These are phyloP conservation scores for Sprattus sprattus DNA, from an alignment of 2,113 vertebrate species.

Conservation along the genomic window DNA sequence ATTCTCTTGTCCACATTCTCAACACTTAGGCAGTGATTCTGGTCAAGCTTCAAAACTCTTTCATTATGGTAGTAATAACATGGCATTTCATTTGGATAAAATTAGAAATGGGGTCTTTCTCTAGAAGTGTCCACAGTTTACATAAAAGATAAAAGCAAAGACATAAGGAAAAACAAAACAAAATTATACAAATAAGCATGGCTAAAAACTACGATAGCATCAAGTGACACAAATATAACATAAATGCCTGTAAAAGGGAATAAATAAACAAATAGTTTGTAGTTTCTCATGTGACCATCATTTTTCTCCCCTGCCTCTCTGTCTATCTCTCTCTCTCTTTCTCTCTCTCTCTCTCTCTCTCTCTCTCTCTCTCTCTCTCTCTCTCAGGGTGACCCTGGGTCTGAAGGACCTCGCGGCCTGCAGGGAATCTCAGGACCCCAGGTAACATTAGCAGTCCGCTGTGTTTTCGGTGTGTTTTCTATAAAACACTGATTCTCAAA, in stretches of 20 bases:
- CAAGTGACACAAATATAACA: background rate
- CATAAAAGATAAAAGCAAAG: background rate
- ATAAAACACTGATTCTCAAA: background rate
- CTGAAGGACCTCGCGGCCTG: constrained; percentile 76
- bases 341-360: constrained; percentile 16
- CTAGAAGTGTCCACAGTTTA: too few relatives aligned
- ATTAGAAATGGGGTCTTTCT: background rate
- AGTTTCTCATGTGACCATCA: background rate
- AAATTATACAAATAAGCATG: background rate
- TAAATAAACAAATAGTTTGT: background rate
- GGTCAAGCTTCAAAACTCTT: background rate
- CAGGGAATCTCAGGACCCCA: constrained; percentile 83
- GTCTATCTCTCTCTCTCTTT: background rate
- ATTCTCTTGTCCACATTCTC: background rate
- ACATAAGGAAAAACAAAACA: background rate
- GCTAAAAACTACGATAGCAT: background rate
- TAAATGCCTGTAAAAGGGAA: too few relatives aligned
- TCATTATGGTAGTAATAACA: background rate
- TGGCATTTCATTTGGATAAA: background rate
- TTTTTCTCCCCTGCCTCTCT: background rate
- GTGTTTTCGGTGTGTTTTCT: background rate
- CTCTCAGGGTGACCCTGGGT: constrained; percentile 79
- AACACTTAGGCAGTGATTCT: background rate
- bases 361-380: constrained; percentile 36
- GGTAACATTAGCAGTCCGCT: constrained; percentile 67